Evolutionary conservation across 30 jellyfish, hydroid and myxozoan genomes (phyloP), one percentile per base, ranked within the genome.

Genomic region (Pelagia noctiluca): DNA sequence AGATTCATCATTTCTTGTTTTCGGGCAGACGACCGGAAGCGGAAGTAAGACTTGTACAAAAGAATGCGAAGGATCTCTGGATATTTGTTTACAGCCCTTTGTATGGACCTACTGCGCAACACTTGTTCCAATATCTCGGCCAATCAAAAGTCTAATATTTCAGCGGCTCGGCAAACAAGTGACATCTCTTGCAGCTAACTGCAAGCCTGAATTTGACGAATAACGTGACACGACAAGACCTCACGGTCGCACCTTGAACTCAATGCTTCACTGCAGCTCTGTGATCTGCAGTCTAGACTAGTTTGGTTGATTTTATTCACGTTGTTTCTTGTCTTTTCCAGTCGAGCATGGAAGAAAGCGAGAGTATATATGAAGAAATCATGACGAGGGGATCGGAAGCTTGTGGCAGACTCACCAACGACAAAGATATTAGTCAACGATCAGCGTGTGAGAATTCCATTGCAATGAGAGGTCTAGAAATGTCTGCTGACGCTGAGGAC

Each of bases 301-400:
- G 57, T 52, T 52, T 52, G 68, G 12, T 52, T 3, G 2, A 2
- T 52, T 52, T 10, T 19, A 3, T 3, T 10, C 26, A 10, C 68
- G 21, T 42, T 42, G 57, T 42, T 42, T 42, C 8, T 42, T 42
- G 16, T 42, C 16, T 42, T 42, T 42, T 5, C 57, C 57, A 52
- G 68, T 25, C 26, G 12, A 19, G 28, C 4, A 54, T 82, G 85
- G 92, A 82, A 25, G 79, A 82, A 26, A 82, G 33, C 5, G 92
- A 82, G 61, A 60, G 92, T 50, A 82, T 82, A 47, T 82, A 82
- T 69, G 92, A 82, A 71, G 92, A 82, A 60, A 82, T 82, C 3
- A 57, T 82, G 18, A 69, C 92, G 1, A 50, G 63, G 62, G 70
- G 2, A 8, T 67, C 57, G 35, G 84, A 18, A 42, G 57, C 16